A percentile compares a stretch with the other conserved stretches of the same genome.
phyloP scores from a whole-genome alignment of 2,113 vertebrate genomes.

The Plestiodon gilberti region DNA sequence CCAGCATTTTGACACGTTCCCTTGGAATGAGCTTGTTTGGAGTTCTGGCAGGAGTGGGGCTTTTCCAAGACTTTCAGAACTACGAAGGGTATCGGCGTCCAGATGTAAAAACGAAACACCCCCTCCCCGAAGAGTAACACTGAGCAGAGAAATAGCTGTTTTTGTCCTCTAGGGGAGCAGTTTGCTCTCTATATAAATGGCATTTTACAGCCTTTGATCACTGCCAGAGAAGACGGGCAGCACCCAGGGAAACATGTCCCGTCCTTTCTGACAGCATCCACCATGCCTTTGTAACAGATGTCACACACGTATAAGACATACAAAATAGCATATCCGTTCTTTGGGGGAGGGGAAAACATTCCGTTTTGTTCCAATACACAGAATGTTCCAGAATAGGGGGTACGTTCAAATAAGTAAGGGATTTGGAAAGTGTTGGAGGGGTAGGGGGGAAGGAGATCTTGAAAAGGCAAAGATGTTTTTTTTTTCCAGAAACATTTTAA shows the following conservation, averaged over 20 bases:
- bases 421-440: not conserved
- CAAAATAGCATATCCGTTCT: conserved; percentile 20
- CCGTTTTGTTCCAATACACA: conserved; percentile 21
- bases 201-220: conserved; percentile 51
- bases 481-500: conserved; percentile 55
- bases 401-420: conserved; percentile 28
- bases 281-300: conserved; percentile 10
- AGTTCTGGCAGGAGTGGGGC: conserved; percentile 17
- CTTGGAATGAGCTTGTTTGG: not conserved
- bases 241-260: not conserved
- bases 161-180: not conserved
- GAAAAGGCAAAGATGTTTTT: conserved; percentile 59
- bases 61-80: conserved; percentile 24
- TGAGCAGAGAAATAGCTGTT: conserved; percentile 10
- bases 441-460: conserved; percentile 2
- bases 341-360: not conserved
- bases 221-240: not conserved
- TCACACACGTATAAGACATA: conserved; percentile 23
- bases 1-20: conserved; percentile 50
- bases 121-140: not conserved
- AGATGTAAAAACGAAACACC: not conserved
- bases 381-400: conserved; percentile 16
- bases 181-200: conserved; percentile 30
- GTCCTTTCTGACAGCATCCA: conserved; percentile 42
- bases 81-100: not conserved